phyloP scores from a whole-genome alignment of 2,888 invertebrate species.

The Pterostichus madidus region DNA sequence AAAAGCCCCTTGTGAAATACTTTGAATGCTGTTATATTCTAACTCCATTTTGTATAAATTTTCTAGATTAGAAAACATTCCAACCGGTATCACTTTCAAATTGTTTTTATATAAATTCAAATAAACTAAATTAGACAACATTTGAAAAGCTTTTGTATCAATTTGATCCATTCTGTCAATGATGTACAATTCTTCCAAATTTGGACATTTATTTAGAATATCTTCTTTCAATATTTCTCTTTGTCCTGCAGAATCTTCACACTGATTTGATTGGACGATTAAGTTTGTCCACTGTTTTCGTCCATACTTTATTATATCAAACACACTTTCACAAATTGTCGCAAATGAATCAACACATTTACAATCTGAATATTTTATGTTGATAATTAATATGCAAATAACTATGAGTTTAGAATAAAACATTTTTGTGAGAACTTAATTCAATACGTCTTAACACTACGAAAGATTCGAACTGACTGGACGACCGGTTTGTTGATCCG shows the following conservation, averaged over 20 bases:
- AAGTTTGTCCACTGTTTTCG: conserved; percentile 67
- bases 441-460: background rate
- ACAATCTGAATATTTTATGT: conserved; percentile 26
- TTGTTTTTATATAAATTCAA: conserved; percentile 68
- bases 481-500: conserved; percentile 22
- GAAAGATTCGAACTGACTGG: background rate
- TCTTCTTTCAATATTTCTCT: conserved; percentile 61
- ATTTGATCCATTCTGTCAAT: conserved; percentile 63
- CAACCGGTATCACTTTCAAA: conserved; percentile 64
- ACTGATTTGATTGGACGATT: conserved; percentile 65
- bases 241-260: conserved; percentile 40
- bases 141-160: conserved; percentile 66
- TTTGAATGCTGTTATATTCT: conserved; percentile 67
- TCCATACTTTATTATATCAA: conserved; percentile 66
- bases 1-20: conserved; percentile 64
- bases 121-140: conserved; percentile 63
- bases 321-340: conserved; percentile 67
- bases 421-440: background rate
- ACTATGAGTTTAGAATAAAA: background rate
- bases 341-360: conserved; percentile 60
- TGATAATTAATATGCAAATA: conserved; percentile 21
- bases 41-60: conserved; percentile 68
- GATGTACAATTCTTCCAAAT: conserved; percentile 68
- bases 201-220: conserved; percentile 59
- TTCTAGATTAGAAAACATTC: conserved; percentile 66